A percentile compares a stretch with the other conserved stretches of the same genome.
Evolutionary conservation across 2,113 vertebrate species (phyloP).

Genomic region (Spilogale gracilis): DNA sequence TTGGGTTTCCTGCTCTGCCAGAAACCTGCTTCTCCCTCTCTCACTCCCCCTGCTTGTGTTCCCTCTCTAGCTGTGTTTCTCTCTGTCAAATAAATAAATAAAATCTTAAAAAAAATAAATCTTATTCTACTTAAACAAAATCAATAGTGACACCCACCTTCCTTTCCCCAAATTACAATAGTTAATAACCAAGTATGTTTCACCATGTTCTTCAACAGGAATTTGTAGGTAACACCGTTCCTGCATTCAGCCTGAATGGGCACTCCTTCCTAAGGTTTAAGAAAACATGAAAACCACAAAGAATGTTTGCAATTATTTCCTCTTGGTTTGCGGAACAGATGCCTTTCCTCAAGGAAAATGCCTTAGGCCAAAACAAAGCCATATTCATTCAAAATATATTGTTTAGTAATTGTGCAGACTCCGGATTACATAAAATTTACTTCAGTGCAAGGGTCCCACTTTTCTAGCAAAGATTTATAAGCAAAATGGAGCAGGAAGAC

Average conservation of each 20-base stretch:
- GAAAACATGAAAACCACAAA: slow-evolving; percentile 76
- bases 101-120: not conserved
- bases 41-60: too few species aligned
- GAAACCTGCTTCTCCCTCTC: too few species aligned
- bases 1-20: too few species aligned
- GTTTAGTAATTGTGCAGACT: slow-evolving; percentile 53
- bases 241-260: not conserved
- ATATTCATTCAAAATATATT: slow-evolving; percentile 60
- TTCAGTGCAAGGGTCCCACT: not conserved
- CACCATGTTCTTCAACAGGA: not conserved
- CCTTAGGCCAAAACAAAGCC: slow-evolving; percentile 67
- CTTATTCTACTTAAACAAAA: not conserved
- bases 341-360: slow-evolving; percentile 66
- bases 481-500: slow-evolving; percentile 20
- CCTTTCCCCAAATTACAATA: not conserved
- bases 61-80: too few species aligned
- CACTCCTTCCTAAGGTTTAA: slow-evolving; percentile 44
- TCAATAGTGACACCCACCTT: fast-evolving
- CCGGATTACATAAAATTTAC: slow-evolving; percentile 58
- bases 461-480: slow-evolving; percentile 28
- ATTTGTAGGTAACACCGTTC: not conserved
- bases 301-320: slow-evolving; percentile 72
- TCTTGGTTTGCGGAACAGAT: slow-evolving; percentile 62
- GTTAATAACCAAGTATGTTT: not conserved
- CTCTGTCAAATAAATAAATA: too few species aligned